These are phyloP conservation scores for Listronotus oregonensis DNA, from an alignment of 1,140 invertebrate genomes.

Conservation along the genomic window DNA sequence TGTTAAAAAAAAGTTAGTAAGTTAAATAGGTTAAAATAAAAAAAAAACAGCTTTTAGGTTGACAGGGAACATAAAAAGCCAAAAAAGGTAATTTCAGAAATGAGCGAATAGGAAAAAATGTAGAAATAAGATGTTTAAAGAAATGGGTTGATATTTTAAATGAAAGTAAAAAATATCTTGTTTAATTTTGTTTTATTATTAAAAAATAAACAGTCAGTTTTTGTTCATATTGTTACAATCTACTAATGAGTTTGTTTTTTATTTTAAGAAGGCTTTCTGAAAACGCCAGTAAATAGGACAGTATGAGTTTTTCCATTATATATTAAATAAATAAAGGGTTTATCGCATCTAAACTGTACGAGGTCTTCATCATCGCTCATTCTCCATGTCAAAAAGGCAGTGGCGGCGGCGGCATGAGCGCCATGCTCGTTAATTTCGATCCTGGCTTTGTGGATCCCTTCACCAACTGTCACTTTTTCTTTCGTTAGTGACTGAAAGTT, in stretches of 20 bases:
- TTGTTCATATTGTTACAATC: conserved; percentile 1
- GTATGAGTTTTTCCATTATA: conserved; percentile 61
- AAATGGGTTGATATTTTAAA: too few species aligned
- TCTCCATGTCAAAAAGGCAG: conserved; percentile 65
- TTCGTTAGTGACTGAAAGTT: conserved; percentile 54
- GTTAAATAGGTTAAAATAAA: too few species aligned
- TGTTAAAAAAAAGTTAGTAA: too few species aligned
- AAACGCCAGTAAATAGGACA: conserved; percentile 67
- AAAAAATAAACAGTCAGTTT: conserved; percentile 47
- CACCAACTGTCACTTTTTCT: conserved; percentile 57
- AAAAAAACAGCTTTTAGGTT: too few species aligned
- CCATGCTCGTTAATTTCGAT: conserved; percentile 68
- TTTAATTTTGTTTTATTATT: background rate
- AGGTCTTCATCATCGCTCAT: conserved; percentile 66
- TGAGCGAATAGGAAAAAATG: too few species aligned
- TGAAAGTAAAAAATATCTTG: background rate
- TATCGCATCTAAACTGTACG: conserved; percentile 65
- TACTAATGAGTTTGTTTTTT: too few species aligned
- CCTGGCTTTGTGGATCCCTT: conserved; percentile 65
- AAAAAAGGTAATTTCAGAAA: conserved; percentile 2
- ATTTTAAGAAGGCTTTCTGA: conserved; percentile 50
- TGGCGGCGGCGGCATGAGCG: conserved; percentile 67
- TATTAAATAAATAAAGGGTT: conserved; percentile 70
- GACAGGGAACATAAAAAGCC: too few species aligned
- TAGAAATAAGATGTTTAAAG: too few species aligned